Evolutionary conservation across 2,113 vertebrate genomes (phyloP).

Genomic region (Carollia perspicillata): DNA sequence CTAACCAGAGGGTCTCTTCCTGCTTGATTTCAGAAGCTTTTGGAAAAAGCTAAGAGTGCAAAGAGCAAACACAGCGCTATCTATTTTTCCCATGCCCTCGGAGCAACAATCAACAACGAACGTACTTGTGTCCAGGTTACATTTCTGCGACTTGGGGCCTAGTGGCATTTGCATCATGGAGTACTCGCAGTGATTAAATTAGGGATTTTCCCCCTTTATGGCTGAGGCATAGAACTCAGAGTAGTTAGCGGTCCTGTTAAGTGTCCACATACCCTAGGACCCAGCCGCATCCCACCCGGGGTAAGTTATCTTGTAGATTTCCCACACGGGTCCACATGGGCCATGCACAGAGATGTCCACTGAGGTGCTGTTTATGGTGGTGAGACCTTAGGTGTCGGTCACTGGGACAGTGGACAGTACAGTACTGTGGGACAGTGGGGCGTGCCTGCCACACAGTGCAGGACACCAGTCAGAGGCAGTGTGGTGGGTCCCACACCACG

Average conservation of each 20-base stretch:
- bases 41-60: not conserved
- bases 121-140: accelerated
- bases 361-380: accelerated
- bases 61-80: accelerated
- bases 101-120: accelerated
- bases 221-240: not conserved
- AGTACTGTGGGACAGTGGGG: no score
- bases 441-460: not conserved
- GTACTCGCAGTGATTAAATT: not conserved
- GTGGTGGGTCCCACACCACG: accelerated
- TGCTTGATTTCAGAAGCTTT: not conserved
- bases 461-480: accelerated
- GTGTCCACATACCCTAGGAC: accelerated
- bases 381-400: not conserved
- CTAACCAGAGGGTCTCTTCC: no score
- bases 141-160: not conserved
- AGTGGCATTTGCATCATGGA: not conserved
- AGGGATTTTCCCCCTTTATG: accelerated
- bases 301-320: accelerated
- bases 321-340: not conserved
- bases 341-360: accelerated
- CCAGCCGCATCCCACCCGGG: accelerated
- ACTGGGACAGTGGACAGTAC: not conserved
- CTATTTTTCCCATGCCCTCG: accelerated
- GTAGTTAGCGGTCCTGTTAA: accelerated